Conservation (phyloP, 2,797 vertebrate genomes). For the Coilia nasus region DNA sequence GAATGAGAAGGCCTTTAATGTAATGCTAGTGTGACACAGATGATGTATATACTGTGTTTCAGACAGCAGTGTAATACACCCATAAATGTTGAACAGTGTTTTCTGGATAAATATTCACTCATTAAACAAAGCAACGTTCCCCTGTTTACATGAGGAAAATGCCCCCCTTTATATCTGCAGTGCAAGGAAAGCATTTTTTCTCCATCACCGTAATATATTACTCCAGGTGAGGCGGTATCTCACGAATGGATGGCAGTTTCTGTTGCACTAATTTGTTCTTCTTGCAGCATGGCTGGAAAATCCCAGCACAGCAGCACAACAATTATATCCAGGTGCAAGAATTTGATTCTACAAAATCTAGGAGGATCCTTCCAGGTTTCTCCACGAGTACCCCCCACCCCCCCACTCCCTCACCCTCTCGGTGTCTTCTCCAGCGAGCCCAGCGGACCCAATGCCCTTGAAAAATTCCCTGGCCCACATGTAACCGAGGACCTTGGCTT, state of each 20-base stretch:
- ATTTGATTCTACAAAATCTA: slow-evolving; percentile 98
- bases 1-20: too few relatives aligned
- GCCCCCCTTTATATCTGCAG: slow-evolving; percentile 36
- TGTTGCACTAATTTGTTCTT: slow-evolving; percentile 94
- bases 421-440: slow-evolving; percentile 84
- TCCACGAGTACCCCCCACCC: slow-evolving; percentile 60
- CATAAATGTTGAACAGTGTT: background rate
- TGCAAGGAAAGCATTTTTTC: slow-evolving; percentile 77
- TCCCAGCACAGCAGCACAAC: slow-evolving; percentile 93
- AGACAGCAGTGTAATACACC: background rate
- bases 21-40: background rate
- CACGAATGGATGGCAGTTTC: slow-evolving; percentile 91
- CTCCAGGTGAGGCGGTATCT: slow-evolving; percentile 87
- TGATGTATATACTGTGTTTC: background rate
- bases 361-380: slow-evolving; percentile 87
- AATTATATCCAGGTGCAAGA: slow-evolving; percentile 99
- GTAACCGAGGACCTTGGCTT: slow-evolving; percentile 76
- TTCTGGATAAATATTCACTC: background rate
- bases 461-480: slow-evolving; percentile 68
- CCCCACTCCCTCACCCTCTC: slow-evolving; percentile 44
- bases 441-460: slow-evolving; percentile 89
- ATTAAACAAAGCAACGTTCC: slow-evolving; percentile 6
- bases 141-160: slow-evolving; percentile 21
- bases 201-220: slow-evolving; percentile 78
- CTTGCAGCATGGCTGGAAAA: slow-evolving; percentile 87